Percentiles rank a stretch among this genome's conserved stretches.
Conservation (phyloP, 2,888 invertebrate genomes). For the Hanleya hanleyi region DNA sequence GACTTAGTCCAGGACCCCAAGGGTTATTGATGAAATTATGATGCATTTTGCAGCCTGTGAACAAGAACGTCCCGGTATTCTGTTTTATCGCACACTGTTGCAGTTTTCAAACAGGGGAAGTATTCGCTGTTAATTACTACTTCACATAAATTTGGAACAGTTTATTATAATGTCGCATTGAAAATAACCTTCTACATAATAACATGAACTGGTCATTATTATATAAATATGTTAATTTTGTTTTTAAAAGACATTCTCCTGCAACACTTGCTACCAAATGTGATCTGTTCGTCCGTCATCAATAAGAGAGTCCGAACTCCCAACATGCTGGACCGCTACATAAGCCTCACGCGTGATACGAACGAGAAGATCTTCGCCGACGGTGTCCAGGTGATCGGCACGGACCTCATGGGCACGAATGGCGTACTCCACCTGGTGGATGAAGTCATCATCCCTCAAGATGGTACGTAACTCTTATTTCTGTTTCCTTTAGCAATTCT, state of each 20-base stretch:
- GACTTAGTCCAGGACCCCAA: too few species aligned
- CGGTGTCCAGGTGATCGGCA: constrained; percentile 77
- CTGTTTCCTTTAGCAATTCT: background rate
- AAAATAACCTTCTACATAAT: too few species aligned
- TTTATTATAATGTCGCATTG: too few species aligned
- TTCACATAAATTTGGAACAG: too few species aligned
- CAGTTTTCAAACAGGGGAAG: too few species aligned
- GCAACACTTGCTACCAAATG: constrained; percentile 81
- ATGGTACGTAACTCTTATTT: constrained; percentile 70
- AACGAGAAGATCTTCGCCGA: constrained; percentile 78
- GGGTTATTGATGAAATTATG: too few species aligned
- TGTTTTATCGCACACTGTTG: too few species aligned
- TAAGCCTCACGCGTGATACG: constrained; percentile 75
- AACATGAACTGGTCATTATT: too few species aligned
- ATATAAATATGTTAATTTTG: too few species aligned
- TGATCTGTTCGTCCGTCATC: constrained; percentile 79
- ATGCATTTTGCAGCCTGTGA: too few species aligned
- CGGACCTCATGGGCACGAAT: constrained; percentile 81
- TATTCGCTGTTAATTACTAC: too few species aligned
- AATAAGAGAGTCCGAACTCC: constrained; percentile 76
- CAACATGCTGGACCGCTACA: constrained; percentile 75
- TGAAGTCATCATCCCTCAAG: constrained; percentile 79
- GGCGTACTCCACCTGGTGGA: constrained; percentile 84
- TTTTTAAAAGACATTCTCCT: constrained; percentile 79
- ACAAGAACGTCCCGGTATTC: too few species aligned